Percentiles rank a stretch among this genome's conserved stretches.
Conservation (phyloP, 2,113 vertebrate species). For the Scolopax mira region DNA sequence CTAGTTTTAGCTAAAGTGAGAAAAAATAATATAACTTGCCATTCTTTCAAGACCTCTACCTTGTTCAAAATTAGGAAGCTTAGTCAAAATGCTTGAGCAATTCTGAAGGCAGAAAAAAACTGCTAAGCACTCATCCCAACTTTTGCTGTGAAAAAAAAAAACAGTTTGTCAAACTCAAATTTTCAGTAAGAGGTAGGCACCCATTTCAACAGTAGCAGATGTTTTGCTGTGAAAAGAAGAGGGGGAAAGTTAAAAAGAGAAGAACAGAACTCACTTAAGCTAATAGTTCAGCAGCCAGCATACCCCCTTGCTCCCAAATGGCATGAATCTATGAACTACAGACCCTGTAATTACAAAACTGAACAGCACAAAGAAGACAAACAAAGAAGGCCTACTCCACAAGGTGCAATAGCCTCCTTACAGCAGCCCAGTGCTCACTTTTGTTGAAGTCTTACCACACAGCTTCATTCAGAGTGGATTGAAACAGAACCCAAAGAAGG, state of each 20-base stretch:
- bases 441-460: not conserved
- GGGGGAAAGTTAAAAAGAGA: not conserved
- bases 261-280: not conserved
- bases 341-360: not conserved
- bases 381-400: accelerated
- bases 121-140: not conserved
- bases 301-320: not conserved
- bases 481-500: not conserved
- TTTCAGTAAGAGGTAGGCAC: not conserved
- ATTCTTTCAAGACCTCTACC: not conserved
- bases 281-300: not conserved
- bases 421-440: not conserved
- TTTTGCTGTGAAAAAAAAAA: not conserved
- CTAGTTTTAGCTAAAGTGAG: not conserved
- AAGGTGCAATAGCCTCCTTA: not conserved
- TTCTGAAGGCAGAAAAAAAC: not conserved
- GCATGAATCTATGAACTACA: not conserved
- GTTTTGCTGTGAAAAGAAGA: not conserved
- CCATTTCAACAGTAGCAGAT: not conserved
- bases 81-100: not conserved
- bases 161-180: not conserved
- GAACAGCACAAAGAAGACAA: accelerated
- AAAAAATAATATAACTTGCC: not conserved
- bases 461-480: not conserved
- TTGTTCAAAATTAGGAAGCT: not conserved